Percentiles rank a stretch among this genome's conserved stretches.
These are phyloP conservation scores for Malurus splendens DNA, from an alignment of 2,797 vertebrate species.

Conservation along the genomic window DNA sequence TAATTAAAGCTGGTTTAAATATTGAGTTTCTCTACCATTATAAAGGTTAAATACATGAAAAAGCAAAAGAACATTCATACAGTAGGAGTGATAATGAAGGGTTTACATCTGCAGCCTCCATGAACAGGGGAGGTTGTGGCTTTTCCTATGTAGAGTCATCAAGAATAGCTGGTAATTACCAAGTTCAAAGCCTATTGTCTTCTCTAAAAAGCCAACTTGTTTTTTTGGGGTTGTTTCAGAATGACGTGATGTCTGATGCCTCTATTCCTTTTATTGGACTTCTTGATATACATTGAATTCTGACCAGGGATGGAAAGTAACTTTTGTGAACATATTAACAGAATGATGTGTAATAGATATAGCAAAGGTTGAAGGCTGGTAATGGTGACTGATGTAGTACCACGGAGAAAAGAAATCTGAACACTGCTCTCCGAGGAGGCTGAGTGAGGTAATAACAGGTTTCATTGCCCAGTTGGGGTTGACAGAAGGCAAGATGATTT, in stretches of 20 bases:
- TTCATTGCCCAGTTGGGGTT: not conserved
- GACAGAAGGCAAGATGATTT: conserved; percentile 14
- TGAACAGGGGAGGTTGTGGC: conserved; percentile 1
- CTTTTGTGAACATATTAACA: conserved; percentile 20
- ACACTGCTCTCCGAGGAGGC: not conserved
- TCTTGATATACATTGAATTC: not conserved
- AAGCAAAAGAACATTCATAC: not conserved
- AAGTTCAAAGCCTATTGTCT: not conserved
- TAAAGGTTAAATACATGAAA: conserved; percentile 19
- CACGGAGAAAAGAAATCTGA: conserved; percentile 8
- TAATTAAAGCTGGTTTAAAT: conserved; percentile 32
- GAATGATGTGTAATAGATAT: not conserved
- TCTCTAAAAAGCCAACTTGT: not conserved
- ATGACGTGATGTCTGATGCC: not conserved
- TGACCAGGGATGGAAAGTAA: not conserved
- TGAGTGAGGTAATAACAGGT: not conserved
- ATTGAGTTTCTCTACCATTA: not conserved
- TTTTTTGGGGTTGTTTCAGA: not conserved
- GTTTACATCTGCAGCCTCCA: not conserved
- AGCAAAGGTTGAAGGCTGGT: not conserved
- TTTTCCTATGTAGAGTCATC: conserved; percentile 23
- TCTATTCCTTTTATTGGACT: not conserved
- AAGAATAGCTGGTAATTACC: conserved; percentile 17
- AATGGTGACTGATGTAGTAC: conserved; percentile 13
- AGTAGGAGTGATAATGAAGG: conserved; percentile 29